Evolutionary conservation across 2,113 vertebrate genomes (phyloP).

Genomic region (Erythrocebus patas): DNA sequence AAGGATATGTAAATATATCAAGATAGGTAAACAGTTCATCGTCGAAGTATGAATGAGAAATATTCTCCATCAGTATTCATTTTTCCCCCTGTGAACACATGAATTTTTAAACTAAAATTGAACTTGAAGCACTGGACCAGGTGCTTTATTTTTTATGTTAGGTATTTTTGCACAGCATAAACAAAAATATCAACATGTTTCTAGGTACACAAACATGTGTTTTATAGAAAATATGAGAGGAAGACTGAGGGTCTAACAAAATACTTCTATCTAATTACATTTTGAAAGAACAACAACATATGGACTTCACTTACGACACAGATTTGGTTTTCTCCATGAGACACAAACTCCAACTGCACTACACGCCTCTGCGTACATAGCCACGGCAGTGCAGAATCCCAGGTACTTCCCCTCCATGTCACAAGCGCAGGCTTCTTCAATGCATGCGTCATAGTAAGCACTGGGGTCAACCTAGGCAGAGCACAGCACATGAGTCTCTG

Average conservation of each 20-base stretch:
- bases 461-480: slow-evolving; percentile 86
- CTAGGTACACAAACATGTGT: neutral
- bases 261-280: neutral
- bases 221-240: neutral
- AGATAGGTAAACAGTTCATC: neutral
- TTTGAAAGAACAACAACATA: neutral
- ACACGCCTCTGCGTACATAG: slow-evolving; percentile 89
- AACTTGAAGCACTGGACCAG: neutral
- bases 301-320: slow-evolving; percentile 86
- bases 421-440: slow-evolving; percentile 89
- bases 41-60: neutral
- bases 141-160: neutral
- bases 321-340: slow-evolving; percentile 88
- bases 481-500: neutral
- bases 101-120: neutral
- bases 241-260: neutral
- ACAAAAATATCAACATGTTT: neutral
- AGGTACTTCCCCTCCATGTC: slow-evolving; percentile 89
- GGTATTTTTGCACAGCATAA: neutral
- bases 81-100: neutral
- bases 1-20: neutral
- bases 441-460: slow-evolving; percentile 85
- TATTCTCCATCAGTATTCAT: neutral
- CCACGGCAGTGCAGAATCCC: slow-evolving; percentile 90
- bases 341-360: slow-evolving; percentile 83